phyloP scores from a whole-genome alignment of 2,888 invertebrate genomes.

The Leptopilina myrica region DNA sequence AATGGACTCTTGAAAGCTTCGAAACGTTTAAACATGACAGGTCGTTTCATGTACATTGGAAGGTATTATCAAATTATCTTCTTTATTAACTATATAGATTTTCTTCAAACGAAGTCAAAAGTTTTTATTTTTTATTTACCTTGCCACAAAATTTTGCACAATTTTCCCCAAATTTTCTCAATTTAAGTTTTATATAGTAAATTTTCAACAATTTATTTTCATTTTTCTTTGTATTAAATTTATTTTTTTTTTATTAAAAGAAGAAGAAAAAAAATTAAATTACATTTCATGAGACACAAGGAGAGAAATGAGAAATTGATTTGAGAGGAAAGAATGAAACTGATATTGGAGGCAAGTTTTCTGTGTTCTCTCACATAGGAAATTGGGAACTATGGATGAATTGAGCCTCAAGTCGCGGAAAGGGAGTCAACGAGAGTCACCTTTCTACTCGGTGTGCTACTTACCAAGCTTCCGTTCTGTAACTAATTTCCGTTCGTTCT shows the following conservation, averaged over 20 bases:
- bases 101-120: not conserved
- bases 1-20: constrained; percentile 82
- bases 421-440: constrained; percentile 33
- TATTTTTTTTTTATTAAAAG: too few relatives aligned
- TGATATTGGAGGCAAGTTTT: constrained; percentile 21
- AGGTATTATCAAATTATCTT: constrained; percentile 77
- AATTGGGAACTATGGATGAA: constrained; percentile 27
- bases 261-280: too few relatives aligned
- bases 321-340: constrained; percentile 1
- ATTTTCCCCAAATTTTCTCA: too few relatives aligned
- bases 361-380: constrained; percentile 14
- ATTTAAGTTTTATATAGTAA: too few relatives aligned
- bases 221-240: too few relatives aligned
- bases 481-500: constrained; percentile 62
- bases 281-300: not conserved
- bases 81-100: constrained; percentile 19
- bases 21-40: constrained; percentile 79
- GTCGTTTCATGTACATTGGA: constrained; percentile 82
- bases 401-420: constrained; percentile 27
- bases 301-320: not conserved
- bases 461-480: constrained; percentile 57
- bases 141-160: too few relatives aligned
- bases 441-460: constrained; percentile 25
- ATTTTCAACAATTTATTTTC: too few relatives aligned
- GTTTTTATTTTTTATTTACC: too few relatives aligned